Percentiles rank a stretch among this genome's conserved stretches.
These are phyloP conservation scores for Tachysurus fulvidraco DNA, from an alignment of 2,113 vertebrate species.

Conservation along the genomic window DNA sequence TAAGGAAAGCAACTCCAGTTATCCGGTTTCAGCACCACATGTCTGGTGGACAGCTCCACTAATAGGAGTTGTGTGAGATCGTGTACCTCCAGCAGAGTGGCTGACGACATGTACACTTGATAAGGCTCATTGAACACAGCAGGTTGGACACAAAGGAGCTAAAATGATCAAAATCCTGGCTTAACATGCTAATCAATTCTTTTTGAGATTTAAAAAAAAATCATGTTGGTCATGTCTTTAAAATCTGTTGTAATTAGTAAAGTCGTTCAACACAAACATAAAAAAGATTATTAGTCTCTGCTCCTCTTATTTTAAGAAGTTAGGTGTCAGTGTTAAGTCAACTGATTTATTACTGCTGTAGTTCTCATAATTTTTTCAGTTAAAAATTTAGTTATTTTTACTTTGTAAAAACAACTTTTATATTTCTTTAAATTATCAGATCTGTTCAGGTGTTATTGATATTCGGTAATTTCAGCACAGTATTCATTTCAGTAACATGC, in stretches of 20 bases:
- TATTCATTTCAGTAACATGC: neutral
- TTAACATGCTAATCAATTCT: neutral
- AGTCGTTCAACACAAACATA: neutral
- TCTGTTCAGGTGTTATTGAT: neutral
- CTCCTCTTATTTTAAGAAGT: neutral
- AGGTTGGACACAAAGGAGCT: neutral
- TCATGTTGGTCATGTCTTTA: neutral
- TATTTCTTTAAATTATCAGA: neutral
- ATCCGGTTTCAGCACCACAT: slow-evolving; percentile 62
- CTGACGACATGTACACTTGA: neutral
- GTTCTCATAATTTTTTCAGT: neutral
- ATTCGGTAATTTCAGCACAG: neutral
- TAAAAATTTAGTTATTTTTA: neutral
- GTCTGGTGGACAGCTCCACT: slow-evolving; percentile 62
- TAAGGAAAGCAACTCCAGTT: neutral
- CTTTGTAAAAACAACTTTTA: neutral
- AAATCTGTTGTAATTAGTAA: neutral
- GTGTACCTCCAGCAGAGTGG: slow-evolving; percentile 1
- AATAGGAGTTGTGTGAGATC: neutral
- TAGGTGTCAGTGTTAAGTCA: neutral
- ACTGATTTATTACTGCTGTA: neutral
- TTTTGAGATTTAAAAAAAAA: neutral
- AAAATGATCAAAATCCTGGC: slow-evolving; percentile 12
- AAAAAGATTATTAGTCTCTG: neutral
- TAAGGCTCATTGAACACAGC: slow-evolving; percentile 12